These are phyloP conservation scores for Lasiommata megera DNA, from an alignment of 2,888 invertebrate species.

Conservation along the genomic window DNA sequence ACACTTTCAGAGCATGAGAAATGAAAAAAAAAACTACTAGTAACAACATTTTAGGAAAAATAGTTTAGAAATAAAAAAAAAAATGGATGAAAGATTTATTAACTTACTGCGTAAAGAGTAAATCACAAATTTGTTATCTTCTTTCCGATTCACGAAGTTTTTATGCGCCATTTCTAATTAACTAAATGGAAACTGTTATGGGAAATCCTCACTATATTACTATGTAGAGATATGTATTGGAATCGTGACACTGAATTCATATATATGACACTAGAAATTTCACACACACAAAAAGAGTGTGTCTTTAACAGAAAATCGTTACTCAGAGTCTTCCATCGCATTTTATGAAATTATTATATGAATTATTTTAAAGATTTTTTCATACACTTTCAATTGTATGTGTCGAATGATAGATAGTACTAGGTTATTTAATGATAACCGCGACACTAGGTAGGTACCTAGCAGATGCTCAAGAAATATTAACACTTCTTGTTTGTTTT, in stretches of 20 bases:
- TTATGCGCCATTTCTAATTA: not conserved
- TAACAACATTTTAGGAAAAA: too few relatives aligned
- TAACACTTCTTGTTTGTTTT: constrained; percentile 16
- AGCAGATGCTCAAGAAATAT: constrained; percentile 9
- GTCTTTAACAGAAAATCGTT: too few relatives aligned
- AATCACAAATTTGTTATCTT: constrained; percentile 3
- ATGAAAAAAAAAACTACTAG: too few relatives aligned
- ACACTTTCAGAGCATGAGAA: too few relatives aligned
- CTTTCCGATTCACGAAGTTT: constrained; percentile 1
- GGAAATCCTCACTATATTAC: too few relatives aligned
- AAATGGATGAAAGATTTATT: not conserved
- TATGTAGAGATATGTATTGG: too few relatives aligned
- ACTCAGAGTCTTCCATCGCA: too few relatives aligned
- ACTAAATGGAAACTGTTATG: not conserved
- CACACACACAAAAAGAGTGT: too few relatives aligned
- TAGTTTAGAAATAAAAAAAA: too few relatives aligned
- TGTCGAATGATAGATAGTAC: not conserved
- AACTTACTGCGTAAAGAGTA: constrained; percentile 7
- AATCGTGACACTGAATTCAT: too few relatives aligned
- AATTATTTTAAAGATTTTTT: too few relatives aligned
- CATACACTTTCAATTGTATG: not conserved
- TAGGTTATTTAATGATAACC: constrained; percentile 11
- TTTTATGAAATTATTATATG: not conserved
- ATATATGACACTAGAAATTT: too few relatives aligned
- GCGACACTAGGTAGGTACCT: constrained; percentile 2